Evolutionary conservation across 23 tunicate genomes (phyloP).

Genomic region (Clavelina lepadiformis): DNA sequence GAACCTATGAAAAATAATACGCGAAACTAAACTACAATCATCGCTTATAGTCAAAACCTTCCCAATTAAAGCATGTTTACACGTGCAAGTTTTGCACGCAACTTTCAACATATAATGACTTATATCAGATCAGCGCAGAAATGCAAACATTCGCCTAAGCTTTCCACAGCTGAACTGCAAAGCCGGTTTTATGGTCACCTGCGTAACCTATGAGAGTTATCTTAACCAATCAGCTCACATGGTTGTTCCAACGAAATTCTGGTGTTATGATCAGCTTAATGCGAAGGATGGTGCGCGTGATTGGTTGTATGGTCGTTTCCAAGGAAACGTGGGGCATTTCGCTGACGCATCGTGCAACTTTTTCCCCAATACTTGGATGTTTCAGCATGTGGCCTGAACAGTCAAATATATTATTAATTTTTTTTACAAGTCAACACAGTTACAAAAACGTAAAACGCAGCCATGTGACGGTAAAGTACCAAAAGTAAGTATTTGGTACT

Average conservation of each 20-base stretch:
- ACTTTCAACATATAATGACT: neutral
- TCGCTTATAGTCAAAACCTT: neutral
- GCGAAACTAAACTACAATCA: too few relatives aligned
- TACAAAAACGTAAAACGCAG: neutral
- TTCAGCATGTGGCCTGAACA: constrained; percentile 75
- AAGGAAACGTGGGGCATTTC: constrained; percentile 75
- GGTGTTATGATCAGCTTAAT: constrained; percentile 77
- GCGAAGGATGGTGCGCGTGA: constrained; percentile 92
- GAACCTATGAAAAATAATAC: constrained; percentile 37
- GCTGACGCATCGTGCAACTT: constrained; percentile 48
- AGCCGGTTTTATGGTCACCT: too few relatives aligned
- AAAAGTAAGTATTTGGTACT: too few relatives aligned
- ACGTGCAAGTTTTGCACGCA: neutral
- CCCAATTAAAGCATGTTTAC: neutral
- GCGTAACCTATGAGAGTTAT: neutral
- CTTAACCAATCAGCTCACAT: too few relatives aligned
- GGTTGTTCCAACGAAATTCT: constrained; percentile 69
- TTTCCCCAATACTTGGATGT: constrained; percentile 69
- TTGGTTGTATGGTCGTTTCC: constrained; percentile 88
- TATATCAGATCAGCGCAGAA: too few relatives aligned
- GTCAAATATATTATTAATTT: too few relatives aligned
- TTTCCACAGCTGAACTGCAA: too few relatives aligned
- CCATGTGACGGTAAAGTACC: too few relatives aligned
- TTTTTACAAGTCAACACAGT: neutral
- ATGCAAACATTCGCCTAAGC: too few relatives aligned